Base-by-base conservation (phyloP, 2,888 invertebrate species). In the Loripinus fragilis region DNA sequence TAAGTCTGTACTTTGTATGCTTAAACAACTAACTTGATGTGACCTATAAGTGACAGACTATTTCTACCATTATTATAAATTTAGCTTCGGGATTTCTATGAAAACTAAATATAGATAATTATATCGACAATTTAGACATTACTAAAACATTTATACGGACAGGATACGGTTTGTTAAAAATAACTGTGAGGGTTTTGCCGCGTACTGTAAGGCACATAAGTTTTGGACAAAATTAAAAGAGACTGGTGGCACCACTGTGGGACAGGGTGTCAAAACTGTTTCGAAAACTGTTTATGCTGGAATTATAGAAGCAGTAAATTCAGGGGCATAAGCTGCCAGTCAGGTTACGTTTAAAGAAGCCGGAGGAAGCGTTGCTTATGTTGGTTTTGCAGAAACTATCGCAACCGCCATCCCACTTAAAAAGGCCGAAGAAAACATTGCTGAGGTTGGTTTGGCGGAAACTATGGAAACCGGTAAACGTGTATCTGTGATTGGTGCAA, bases 401-500 rank as follows among this genome's bases (percentile, higher is more conserved):
- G 38, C 38, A 5, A 38, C 7, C 12, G 38, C 5, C 5, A 38
- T 38, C 5, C 5, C 38, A 38, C 7, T 38, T 38, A 5, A 38
- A 10, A 10, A 38, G 10, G 38, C 38, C 10, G 38, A 8, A 35
- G 15, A 38, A 41, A 55, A 60, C 38, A 38, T 42, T 17, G 69
- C 25, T 2, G 60, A 55, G 60, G 2, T 69, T 20, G 55, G 38
- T 48, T 7, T 48, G 23, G 74, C 74, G 12, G 74, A 74, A 60
- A 41, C 23, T 8, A 25, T 74, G 28, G 74, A 69, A 69, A 2
- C 20, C 0, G 60, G 28, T 8, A 33, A 41, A 0, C 55, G 60
- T 30, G 74, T 60, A 12, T 41, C 45, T 5, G 68, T 41, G 55
- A 68, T 74, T 30, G 74, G 69, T 30, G 60, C 68, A 23, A 68